These are phyloP conservation scores for Drosophila mettleri DNA, from an alignment of 2,888 invertebrate genomes.

Conservation along the genomic window DNA sequence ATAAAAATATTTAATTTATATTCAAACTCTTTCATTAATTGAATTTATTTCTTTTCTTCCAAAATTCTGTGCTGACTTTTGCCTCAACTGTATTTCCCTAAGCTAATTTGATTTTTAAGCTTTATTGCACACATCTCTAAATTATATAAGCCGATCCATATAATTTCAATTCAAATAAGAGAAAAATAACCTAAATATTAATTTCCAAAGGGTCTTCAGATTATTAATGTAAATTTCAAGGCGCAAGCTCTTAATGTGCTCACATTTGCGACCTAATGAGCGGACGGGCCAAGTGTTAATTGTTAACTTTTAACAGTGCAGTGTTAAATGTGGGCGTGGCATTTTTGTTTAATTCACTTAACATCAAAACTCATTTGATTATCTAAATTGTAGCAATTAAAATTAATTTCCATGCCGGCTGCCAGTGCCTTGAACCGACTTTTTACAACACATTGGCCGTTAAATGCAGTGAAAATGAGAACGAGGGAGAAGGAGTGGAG, in stretches of 20 bases:
- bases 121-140: neutral
- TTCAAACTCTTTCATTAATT: too few relatives aligned
- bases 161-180: neutral
- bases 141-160: neutral
- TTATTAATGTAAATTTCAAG: constrained; percentile 4
- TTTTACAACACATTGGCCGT: constrained; percentile 61
- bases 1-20: neutral
- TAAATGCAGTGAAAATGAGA: constrained; percentile 50
- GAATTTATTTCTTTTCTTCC: neutral
- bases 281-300: constrained; percentile 38
- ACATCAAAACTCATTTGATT: constrained; percentile 74
- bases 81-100: neutral
- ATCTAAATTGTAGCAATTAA: constrained; percentile 79
- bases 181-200: neutral
- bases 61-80: neutral
- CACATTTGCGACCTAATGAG: constrained; percentile 16
- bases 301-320: constrained; percentile 27
- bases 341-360: constrained; percentile 60
- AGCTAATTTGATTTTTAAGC: neutral
- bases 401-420: constrained; percentile 69
- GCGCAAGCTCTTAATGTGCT: constrained; percentile 4
- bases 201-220: neutral
- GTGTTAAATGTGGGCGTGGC: constrained; percentile 35
- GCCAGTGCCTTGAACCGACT: constrained; percentile 21
- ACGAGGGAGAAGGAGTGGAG: neutral